Evolutionary conservation across 2,888 invertebrate genomes (phyloP).

Genomic region (Caenorhabditis virilis): DNA sequence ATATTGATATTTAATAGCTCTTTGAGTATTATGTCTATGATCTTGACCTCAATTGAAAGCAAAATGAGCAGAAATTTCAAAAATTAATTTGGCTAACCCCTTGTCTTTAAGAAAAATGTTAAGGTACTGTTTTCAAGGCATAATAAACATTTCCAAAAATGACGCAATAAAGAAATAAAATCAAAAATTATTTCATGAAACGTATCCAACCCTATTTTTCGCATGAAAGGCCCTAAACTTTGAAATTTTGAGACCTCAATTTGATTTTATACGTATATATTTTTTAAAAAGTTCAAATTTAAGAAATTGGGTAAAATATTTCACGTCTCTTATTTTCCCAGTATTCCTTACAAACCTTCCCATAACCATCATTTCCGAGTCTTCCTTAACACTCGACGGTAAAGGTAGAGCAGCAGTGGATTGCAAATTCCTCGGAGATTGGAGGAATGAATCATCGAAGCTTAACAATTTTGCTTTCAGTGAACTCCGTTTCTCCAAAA

Average conservation of each 20-base stretch:
- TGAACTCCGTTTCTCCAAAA: slow-evolving; percentile 88
- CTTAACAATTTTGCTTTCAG: slow-evolving; percentile 65
- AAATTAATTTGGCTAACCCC: too few relatives aligned
- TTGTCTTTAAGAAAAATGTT: too few relatives aligned
- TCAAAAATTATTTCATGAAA: too few relatives aligned
- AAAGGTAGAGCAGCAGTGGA: slow-evolving; percentile 51
- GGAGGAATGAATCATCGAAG: slow-evolving; percentile 67
- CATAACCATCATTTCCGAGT: slow-evolving; percentile 20
- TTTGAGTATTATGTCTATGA: too few relatives aligned
- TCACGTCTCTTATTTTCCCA: too few relatives aligned
- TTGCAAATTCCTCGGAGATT: slow-evolving; percentile 61
- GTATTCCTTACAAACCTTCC: not conserved
- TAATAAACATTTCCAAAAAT: too few relatives aligned
- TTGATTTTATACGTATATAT: not conserved
- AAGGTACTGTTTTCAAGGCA: too few relatives aligned
- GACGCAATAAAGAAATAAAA: too few relatives aligned
- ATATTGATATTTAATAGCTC: too few relatives aligned
- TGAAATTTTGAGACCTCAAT: not conserved
- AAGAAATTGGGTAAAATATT: not conserved
- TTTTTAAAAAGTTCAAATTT: not conserved
- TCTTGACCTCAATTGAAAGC: too few relatives aligned
- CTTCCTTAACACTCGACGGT: slow-evolving; percentile 23
- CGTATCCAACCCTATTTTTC: not conserved
- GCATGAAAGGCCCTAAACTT: not conserved
- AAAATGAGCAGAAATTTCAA: too few relatives aligned